Evolutionary conservation across 1,140 invertebrate genomes (phyloP).

Genomic region (Ceratina australensis): DNA sequence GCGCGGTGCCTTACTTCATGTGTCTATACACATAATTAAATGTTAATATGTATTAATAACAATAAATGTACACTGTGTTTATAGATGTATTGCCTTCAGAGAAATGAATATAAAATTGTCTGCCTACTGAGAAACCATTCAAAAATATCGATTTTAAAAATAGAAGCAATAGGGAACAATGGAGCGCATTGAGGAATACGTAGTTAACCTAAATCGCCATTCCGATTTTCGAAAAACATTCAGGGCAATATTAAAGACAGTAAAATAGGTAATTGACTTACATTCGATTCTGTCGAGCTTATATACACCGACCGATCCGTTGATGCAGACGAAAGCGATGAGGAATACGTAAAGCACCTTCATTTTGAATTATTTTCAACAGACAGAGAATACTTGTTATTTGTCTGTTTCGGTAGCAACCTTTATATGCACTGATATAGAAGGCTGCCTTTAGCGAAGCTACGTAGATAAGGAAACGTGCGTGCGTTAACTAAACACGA

Average conservation of each 20-base stretch:
- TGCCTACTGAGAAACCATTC: no score
- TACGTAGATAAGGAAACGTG: slow-evolving; percentile 59
- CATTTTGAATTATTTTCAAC: slow-evolving; percentile 48
- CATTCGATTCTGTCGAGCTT: slow-evolving; percentile 65
- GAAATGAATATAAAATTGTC: no score
- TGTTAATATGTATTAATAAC: not conserved
- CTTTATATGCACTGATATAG: slow-evolving; percentile 95
- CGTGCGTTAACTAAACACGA: slow-evolving; percentile 62
- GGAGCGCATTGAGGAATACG: not conserved
- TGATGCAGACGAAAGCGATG: slow-evolving; percentile 54
- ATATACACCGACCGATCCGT: slow-evolving; percentile 40
- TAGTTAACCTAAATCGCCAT: slow-evolving; percentile 21
- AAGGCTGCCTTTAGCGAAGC: slow-evolving; percentile 81
- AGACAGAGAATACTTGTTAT: slow-evolving; percentile 32
- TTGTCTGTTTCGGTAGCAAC: slow-evolving; percentile 75
- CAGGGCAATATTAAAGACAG: not conserved
- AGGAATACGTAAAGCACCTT: slow-evolving; percentile 60
- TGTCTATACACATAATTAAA: not conserved
- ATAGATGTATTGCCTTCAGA: no score
- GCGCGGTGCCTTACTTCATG: not conserved
- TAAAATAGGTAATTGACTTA: slow-evolving; percentile 65
- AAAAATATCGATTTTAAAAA: slow-evolving; percentile 7
- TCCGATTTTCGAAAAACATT: not conserved
- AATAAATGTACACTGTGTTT: slow-evolving; percentile 1
- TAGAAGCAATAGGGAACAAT: not conserved